A percentile compares a stretch with the other conserved stretches of the same genome.
Conservation (phyloP, 2,797 vertebrate genomes). For the Acanthopagrus latus region DNA sequence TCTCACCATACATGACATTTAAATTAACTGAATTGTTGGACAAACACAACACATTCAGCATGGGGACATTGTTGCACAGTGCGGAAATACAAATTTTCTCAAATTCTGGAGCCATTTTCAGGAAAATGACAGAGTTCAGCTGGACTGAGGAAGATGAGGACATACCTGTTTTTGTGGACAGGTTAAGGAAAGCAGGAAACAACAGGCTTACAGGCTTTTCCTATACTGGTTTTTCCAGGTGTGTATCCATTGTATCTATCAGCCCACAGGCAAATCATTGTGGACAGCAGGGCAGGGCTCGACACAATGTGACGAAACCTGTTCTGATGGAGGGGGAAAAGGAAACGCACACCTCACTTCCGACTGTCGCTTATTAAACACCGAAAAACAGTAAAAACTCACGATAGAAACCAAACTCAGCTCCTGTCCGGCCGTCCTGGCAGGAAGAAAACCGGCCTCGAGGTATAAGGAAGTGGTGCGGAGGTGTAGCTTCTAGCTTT, state of each 20-base stretch:
- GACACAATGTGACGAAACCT: slow-evolving; percentile 71
- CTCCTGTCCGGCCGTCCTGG: accelerated
- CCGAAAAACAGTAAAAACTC: neutral
- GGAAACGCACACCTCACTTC: slow-evolving; percentile 49
- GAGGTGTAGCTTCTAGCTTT: slow-evolving; percentile 20
- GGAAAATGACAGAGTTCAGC: neutral
- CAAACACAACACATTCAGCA: neutral
- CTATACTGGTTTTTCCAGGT: neutral
- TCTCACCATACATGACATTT: neutral
- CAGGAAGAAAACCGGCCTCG: neutral
- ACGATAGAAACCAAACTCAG: neutral
- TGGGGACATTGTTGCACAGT: neutral
- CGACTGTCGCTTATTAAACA: slow-evolving; percentile 1
- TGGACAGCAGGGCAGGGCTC: slow-evolving; percentile 42
- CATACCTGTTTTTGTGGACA: slow-evolving; percentile 8
- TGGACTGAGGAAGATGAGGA: neutral
- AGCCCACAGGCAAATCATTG: slow-evolving; percentile 42
- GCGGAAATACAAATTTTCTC: neutral
- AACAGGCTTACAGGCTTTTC: neutral
- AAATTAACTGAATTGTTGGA: neutral
- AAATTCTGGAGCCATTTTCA: neutral
- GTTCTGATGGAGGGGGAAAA: slow-evolving; percentile 53
- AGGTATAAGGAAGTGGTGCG: neutral
- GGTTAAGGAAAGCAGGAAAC: neutral
- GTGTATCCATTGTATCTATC: neutral